Base-by-base conservation (phyloP, 2,797 vertebrate genomes). In the Channa striata region DNA sequence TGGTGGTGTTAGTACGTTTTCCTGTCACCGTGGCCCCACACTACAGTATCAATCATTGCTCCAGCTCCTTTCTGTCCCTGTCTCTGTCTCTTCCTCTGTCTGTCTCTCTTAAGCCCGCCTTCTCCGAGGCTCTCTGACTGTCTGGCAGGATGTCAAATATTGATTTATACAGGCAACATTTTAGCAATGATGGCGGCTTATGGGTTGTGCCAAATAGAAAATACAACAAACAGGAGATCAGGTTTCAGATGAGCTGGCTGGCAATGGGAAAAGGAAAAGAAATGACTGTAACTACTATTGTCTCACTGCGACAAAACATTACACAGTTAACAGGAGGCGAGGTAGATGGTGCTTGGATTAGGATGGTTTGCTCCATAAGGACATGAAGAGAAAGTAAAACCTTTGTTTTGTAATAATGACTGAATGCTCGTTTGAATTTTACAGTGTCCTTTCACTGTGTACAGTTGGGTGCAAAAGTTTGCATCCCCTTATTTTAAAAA, bases 141-240 rank as follows among this genome's bases (percentile, higher is more conserved):
- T 83, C 89, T 92, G 90, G 89, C 90, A 91, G 90, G 92, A 93
- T 91, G 92, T 90, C 90, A 92, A 78, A 68, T 93, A 93, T 93
- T 92, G 92, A 93, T 93, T 91, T 86, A 90, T 85, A 62, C 77
- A 69, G 78, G 78, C 90, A 91, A 87, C 90, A 88, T 92, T 93
- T 91, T 87, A 93, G 91, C 86, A 83, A 78, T 86, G 83, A 90
- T 89, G 85, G 88, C 69, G 25, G 87, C 83, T 87, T 81, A 89
- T 89, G 88, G 89, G 78, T 77, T 74, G 82, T 72, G 80, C 86
- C 79, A 86, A 91, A 89, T 59, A 80, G 86, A 90, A 30, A 30
- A 89, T 77, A 89, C 90, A 93, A 93, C 91, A 92, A 92, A 93
- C 89, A 92, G 85, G 74, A 85, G 90, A 90, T 92, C 87, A 40